Evolutionary conservation across 2,797 vertebrate species (phyloP), one percentile per base, ranked within the genome.

Genomic region (Schizopygopsis malacanthus): DNA sequence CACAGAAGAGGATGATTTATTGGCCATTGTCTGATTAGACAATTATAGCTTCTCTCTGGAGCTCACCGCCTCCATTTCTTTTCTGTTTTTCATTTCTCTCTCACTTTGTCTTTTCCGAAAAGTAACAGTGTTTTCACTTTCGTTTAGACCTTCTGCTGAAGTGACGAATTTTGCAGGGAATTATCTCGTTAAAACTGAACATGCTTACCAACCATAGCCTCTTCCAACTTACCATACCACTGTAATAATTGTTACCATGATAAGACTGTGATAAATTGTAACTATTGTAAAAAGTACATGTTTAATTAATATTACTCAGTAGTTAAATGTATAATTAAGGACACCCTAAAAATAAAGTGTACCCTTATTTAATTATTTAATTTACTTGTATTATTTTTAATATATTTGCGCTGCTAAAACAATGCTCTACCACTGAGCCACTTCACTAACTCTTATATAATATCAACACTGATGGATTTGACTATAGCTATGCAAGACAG

Each of bases 1-100:
- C 87, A 84, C 83, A 90, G 86, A 87, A 88, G 77, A 78, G 86
- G 88, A 87, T 92, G 93, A 95, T 91, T 89, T 89, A 94, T 93
- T 78, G 82, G 86, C 90, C 90, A 91, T 91, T 92, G 87, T 90
- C 92, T 87, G 92, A 94, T 93, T 92, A 92, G 84, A 88, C 89
- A 90, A 92, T 93, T 90, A 91, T 47, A 91, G 83, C 87, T 86
- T 90, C 86, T 86, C 87, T 82, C 82, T 72, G 59, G 87, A 90
- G 91, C 85, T 77, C 80, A 56, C 65, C 63, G 6, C 75, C 2
- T 81, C n/a, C 81, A 52, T 33, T 79, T 88, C 83, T 88, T 71
- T 47, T 76, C 75, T 69, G 61, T 56, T 45, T 50, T 85, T 65
- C 65, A 80, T 88, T 72, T 81, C 39, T 67, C 37, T 56, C n/a